A percentile compares a stretch with the other conserved stretches of the same genome.
These are phyloP conservation scores for Paraplagusia blochii DNA, from an alignment of 2,113 vertebrate species.

Conservation along the genomic window DNA sequence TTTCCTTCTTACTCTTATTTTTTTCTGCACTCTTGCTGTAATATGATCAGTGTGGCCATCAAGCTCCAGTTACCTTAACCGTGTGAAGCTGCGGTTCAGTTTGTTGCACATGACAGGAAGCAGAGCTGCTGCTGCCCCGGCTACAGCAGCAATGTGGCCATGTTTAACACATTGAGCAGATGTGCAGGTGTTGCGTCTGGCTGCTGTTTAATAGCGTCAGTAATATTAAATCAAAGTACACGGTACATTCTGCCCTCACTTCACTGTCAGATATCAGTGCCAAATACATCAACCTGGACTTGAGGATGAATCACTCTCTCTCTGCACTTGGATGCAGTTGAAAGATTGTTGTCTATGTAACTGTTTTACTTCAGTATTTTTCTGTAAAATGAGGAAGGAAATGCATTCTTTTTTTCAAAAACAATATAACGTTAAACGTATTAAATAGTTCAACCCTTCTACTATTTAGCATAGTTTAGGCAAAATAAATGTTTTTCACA, in stretches of 20 bases:
- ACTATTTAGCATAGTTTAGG: no score
- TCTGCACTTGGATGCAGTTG: conserved; percentile 49
- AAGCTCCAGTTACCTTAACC: conserved; percentile 11
- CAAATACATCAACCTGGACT: no score
- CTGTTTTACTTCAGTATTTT: conserved; percentile 25
- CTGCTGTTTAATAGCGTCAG: not conserved
- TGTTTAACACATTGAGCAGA: conserved; percentile 48
- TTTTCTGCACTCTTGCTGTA: conserved; percentile 21
- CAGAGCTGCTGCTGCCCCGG: conserved; percentile 29
- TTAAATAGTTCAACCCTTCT: no score
- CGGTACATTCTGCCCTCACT: no score
- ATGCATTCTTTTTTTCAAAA: conserved; percentile 9
- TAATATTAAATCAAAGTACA: not conserved
- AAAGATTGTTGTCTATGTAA: conserved; percentile 10
- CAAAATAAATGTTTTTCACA: no score
- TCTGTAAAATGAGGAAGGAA: conserved; percentile 30
- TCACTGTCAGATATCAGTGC: no score
- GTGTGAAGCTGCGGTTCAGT: conserved; percentile 45
- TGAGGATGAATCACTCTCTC: no score
- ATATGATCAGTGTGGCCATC: conserved; percentile 35
- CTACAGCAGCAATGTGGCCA: conserved; percentile 14
- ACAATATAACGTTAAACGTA: no score
- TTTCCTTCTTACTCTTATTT: conserved; percentile 9
- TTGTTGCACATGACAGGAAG: conserved; percentile 68
- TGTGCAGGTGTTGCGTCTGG: conserved; percentile 15